phyloP scores from a whole-genome alignment of 1,140 invertebrate species.

The Trachelipus rathkii region DNA sequence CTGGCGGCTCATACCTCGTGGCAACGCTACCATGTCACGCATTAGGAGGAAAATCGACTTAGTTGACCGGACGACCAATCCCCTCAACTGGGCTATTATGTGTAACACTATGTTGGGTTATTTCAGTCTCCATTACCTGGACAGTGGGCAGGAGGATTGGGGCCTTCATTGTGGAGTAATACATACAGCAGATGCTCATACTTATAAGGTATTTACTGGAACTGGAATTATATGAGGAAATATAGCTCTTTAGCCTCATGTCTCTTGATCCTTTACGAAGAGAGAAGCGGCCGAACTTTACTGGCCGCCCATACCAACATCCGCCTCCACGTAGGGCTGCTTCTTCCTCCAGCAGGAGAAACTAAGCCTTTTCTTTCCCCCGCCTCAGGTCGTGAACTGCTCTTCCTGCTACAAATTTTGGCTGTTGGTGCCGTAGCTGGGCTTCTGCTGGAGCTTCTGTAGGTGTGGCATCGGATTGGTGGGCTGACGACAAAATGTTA shows the following conservation, averaged over 20 bases:
- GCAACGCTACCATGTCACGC: conserved; percentile 62
- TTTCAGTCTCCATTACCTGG: conserved; percentile 45
- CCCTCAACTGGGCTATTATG: conserved; percentile 52
- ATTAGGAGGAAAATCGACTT: conserved; percentile 54
- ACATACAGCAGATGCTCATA: conserved; percentile 56
- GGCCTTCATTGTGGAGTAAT: conserved; percentile 53
- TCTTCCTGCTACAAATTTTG: conserved; percentile 40
- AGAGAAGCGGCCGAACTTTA: conserved; percentile 36
- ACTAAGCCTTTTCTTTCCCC: neutral
- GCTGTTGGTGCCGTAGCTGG: conserved; percentile 37
- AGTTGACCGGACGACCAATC: conserved; percentile 49
- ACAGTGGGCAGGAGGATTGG: conserved; percentile 38
- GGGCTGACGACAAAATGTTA: conserved; percentile 25
- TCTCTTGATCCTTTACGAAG: conserved; percentile 35
- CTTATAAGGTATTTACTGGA: conserved; percentile 53
- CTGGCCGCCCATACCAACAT: conserved; percentile 31
- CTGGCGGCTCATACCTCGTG: conserved; percentile 64
- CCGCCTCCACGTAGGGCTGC: conserved; percentile 31
- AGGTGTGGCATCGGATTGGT: conserved; percentile 42
- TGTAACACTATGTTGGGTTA: conserved; percentile 33
- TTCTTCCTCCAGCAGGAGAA: conserved; percentile 2
- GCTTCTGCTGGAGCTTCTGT: conserved; percentile 35
- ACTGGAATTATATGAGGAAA: conserved; percentile 53
- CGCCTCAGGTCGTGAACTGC: conserved; percentile 37
- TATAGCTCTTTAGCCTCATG: conserved; percentile 55